These are phyloP conservation scores for Eulemur mongoz DNA, from an alignment of 2,797 vertebrate species.

Conservation along the genomic window DNA sequence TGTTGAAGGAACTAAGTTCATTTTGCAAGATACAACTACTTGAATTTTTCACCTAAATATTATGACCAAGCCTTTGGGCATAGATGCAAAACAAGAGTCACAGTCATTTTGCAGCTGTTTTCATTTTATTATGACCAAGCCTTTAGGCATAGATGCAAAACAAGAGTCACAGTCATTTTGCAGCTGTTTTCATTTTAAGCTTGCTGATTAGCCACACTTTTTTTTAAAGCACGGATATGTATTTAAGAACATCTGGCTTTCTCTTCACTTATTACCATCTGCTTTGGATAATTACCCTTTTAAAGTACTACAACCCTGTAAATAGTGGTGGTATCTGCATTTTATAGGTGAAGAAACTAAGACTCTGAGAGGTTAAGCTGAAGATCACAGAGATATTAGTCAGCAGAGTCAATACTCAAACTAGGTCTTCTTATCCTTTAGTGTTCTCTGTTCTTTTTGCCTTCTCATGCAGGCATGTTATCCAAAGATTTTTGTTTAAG, in stretches of 20 bases:
- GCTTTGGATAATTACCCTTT: slow-evolving; percentile 54
- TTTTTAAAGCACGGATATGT: slow-evolving; percentile 44
- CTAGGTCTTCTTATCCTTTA: not conserved
- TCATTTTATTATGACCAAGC: not conserved
- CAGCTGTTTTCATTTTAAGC: slow-evolving; percentile 54
- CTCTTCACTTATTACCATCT: slow-evolving; percentile 33
- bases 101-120: slow-evolving; percentile 51
- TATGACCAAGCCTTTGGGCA: slow-evolving; percentile 19
- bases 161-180: slow-evolving; percentile 51
- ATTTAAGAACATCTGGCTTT: slow-evolving; percentile 57
- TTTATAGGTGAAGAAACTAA: slow-evolving; percentile 43
- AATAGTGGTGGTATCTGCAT: slow-evolving; percentile 23
- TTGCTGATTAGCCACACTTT: slow-evolving; percentile 30
- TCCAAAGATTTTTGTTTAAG: slow-evolving; percentile 37
- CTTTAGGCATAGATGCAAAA: slow-evolving; percentile 45
- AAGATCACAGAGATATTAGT: slow-evolving; percentile 23
- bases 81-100: slow-evolving; percentile 45
- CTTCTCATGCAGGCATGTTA: not conserved
- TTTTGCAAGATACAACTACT: slow-evolving; percentile 50
- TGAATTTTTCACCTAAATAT: slow-evolving; percentile 39
- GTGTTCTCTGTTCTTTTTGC: slow-evolving; percentile 45
- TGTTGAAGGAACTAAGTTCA: slow-evolving; percentile 40
- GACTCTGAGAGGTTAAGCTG: slow-evolving; percentile 21
- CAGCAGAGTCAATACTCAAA: not conserved
- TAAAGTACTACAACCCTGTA: not conserved